Percentiles rank a stretch among this genome's conserved stretches.
These are phyloP conservation scores for Druceiella hillmani DNA, from an alignment of 2,888 invertebrate genomes.

Conservation along the genomic window DNA sequence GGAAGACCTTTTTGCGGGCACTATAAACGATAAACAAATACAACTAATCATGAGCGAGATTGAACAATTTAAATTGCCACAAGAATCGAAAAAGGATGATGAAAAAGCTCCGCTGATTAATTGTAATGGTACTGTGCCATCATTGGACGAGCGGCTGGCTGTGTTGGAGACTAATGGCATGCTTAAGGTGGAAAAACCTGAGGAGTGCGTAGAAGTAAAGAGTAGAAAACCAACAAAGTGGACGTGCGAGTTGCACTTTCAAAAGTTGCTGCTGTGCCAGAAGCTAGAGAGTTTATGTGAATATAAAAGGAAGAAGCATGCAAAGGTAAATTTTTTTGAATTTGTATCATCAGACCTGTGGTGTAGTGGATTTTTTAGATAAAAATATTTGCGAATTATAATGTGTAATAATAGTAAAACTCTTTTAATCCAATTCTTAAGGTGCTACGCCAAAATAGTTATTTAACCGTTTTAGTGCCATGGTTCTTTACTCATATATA, in stretches of 20 bases:
- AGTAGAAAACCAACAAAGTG: slow-evolving; percentile 32
- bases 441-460: too few species aligned
- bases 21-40: slow-evolving; percentile 23
- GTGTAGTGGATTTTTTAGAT: background rate
- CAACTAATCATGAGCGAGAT: slow-evolving; percentile 16
- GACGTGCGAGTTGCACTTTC: slow-evolving; percentile 45
- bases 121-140: too few species aligned
- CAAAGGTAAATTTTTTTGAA: slow-evolving; percentile 30
- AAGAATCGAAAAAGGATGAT: slow-evolving; percentile 6
- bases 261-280: slow-evolving; percentile 38
- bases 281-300: slow-evolving; percentile 41
- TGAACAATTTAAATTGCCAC: slow-evolving; percentile 11
- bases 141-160: slow-evolving; percentile 37
- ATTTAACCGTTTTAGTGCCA: too few species aligned
- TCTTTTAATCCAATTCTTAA: too few species aligned
- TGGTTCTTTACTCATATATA: too few species aligned
- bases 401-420: too few species aligned
- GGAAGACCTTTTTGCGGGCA: slow-evolving; percentile 42
- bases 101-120: too few species aligned
- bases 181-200: background rate
- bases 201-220: slow-evolving; percentile 24
- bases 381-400: background rate
- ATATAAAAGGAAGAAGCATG: slow-evolving; percentile 34
- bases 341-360: background rate
- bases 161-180: slow-evolving; percentile 26